Percentiles rank a stretch among this genome's conserved stretches.
Evolutionary conservation across 2,888 invertebrate genomes (phyloP).

Genomic region (Himalopsyche tibetana): DNA sequence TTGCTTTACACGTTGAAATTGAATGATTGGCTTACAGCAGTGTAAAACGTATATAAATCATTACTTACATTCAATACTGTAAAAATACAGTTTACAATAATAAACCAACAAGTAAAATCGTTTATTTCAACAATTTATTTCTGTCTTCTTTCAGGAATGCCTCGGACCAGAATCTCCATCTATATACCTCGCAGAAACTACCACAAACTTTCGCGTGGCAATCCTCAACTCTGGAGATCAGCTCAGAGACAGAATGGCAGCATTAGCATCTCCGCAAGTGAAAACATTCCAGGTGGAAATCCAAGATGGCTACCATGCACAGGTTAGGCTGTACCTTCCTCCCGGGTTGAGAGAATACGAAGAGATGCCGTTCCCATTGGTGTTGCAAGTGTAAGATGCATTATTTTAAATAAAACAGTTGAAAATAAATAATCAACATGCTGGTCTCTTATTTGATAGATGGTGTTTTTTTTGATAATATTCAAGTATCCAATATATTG

Average conservation of each 20-base stretch:
- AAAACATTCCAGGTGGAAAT: conserved; percentile 83
- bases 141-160: conserved; percentile 81
- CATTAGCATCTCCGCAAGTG: conserved; percentile 85
- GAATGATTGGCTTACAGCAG: too few relatives aligned
- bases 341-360: conserved; percentile 90
- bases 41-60: too few relatives aligned
- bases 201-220: conserved; percentile 78
- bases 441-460: too few relatives aligned
- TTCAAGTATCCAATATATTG: too few relatives aligned
- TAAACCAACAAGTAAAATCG: too few relatives aligned
- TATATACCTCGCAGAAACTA: conserved; percentile 80
- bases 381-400: conserved; percentile 87
- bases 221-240: conserved; percentile 83
- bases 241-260: conserved; percentile 79
- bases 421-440: too few relatives aligned
- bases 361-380: conserved; percentile 87
- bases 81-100: too few relatives aligned
- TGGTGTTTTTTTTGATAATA: too few relatives aligned
- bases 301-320: conserved; percentile 81
- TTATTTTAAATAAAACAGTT: background rate
- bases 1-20: too few relatives aligned
- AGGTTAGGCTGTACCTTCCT: conserved; percentile 88
- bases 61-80: too few relatives aligned
- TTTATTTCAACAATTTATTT: too few relatives aligned
- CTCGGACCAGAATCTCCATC: conserved; percentile 86